Percentiles rank a stretch among this genome's conserved stretches.
Evolutionary conservation across 2,113 vertebrate genomes (phyloP).

Genomic region (Eira barbara): DNA sequence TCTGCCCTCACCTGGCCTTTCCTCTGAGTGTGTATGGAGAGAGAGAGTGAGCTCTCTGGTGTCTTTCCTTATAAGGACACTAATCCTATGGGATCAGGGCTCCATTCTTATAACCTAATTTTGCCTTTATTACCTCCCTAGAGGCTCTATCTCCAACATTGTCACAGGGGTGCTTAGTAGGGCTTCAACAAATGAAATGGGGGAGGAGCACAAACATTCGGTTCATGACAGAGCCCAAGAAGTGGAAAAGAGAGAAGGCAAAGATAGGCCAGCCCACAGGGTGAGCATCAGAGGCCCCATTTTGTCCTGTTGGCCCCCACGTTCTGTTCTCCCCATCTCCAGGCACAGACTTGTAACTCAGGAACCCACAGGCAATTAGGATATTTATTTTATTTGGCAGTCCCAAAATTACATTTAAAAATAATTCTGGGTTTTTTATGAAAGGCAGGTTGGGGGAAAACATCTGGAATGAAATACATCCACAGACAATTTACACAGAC

Average conservation of each 20-base stretch:
- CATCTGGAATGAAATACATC: conserved; percentile 58
- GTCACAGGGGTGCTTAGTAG: background rate
- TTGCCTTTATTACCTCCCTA: background rate
- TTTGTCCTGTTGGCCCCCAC: background rate
- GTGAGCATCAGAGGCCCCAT: background rate
- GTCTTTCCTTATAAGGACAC: background rate
- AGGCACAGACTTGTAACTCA: background rate
- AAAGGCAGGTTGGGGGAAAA: conserved; percentile 36
- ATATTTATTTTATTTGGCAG: conserved; percentile 61
- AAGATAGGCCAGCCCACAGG: too few relatives aligned
- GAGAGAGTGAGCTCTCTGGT: background rate
- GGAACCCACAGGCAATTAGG: background rate
- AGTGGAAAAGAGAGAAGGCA: background rate
- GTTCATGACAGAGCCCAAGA: background rate
- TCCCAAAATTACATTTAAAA: conserved; percentile 63
- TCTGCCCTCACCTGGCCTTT: background rate
- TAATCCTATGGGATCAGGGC: background rate
- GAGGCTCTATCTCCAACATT: background rate
- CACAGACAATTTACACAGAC: conserved; percentile 53
- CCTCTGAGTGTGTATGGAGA: background rate
- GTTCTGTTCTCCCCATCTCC: background rate
- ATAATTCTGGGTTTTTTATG: conserved; percentile 56
- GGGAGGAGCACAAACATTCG: background rate
- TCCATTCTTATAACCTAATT: background rate
- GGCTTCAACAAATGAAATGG: background rate